Base-by-base conservation (phyloP, 2,797 vertebrate species). In the Acanthis flammea region DNA sequence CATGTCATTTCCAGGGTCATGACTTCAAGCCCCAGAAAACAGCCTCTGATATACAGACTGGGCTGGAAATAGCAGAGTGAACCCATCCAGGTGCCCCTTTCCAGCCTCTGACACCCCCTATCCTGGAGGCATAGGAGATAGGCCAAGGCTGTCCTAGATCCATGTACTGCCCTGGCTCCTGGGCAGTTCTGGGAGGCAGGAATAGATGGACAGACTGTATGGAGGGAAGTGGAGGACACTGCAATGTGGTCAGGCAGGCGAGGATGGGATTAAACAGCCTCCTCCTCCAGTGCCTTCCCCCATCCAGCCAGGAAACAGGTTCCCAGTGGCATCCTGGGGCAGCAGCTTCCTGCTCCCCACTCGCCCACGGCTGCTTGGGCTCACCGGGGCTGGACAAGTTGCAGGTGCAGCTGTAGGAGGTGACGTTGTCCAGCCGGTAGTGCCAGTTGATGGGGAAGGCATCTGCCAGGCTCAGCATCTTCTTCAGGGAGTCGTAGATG, bases 401-500 rank as follows among this genome's bases (percentile, higher is more conserved):
- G 90, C 98, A 98, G 78, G 92, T 24, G 44, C 98, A 98, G 67
- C 92, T 96, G 67, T 98, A 98, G 75, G 95, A 89, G 51, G 95
- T 96, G 71, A 97, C 21, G 1, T 97, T 61, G 62, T 96, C 92
- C 55, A 92, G 73, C 67, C 78, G 92, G 87, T 97, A 97, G 31
- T 89, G 87, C 95, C 97, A 97, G 94, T 98, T 98, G 95, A 98
- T 96, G 21, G 98, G 98, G 88, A 98, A 98, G 45, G 97, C 48
- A 7, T 84, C 94, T 6, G 96, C 96, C 95, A 98, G 88, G 63
- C 92, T 97, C 93, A 98, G 83, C 98, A 98, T 98, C 96, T 98
- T 98, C 83, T 98, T 96, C 63, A 98, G 58, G 4, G 98, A 98
- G 80, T 98, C 98, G 0, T 98, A 98, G 97, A 98, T 98, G 96